phyloP scores from a whole-genome alignment of 2,797 vertebrate species.

The Holocentrus rufus region DNA sequence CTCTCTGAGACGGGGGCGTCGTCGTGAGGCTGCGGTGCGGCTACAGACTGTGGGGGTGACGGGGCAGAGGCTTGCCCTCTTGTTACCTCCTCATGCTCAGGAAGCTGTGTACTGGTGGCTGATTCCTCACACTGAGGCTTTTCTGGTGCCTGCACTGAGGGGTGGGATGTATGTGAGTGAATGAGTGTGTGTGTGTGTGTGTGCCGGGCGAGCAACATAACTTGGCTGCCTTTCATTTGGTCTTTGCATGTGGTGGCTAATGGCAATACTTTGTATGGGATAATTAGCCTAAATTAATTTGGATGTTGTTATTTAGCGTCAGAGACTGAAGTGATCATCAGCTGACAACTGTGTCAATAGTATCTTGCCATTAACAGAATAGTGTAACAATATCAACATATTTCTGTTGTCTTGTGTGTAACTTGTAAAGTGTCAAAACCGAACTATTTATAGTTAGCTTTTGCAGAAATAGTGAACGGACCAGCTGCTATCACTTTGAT shows the following conservation, averaged over 20 bases:
- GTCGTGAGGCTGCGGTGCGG: neutral
- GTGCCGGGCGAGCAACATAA: constrained; percentile 69
- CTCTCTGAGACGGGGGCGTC: constrained; percentile 51
- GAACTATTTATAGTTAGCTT: too few species aligned
- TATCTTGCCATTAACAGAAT: too few species aligned
- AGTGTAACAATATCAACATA: too few species aligned
- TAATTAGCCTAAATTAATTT: too few species aligned
- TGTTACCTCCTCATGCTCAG: constrained; percentile 32
- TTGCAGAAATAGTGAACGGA: too few species aligned
- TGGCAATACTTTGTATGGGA: too few species aligned
- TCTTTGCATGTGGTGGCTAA: constrained; percentile 12
- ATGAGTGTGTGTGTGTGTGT: neutral
- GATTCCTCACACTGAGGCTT: constrained; percentile 44
- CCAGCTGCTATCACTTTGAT: too few species aligned
- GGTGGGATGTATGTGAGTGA: constrained; percentile 39
- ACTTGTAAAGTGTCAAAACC: too few species aligned
- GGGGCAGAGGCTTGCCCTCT: constrained; percentile 37
- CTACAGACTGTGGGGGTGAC: constrained; percentile 39
- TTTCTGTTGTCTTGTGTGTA: too few species aligned
- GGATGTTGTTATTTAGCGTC: too few species aligned
- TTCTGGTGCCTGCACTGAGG: constrained; percentile 57
- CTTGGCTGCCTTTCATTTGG: constrained; percentile 36
- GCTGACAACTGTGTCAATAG: too few species aligned
- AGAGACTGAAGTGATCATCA: too few species aligned
- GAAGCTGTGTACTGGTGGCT: constrained; percentile 34